Base-by-base conservation (phyloP, 2,888 invertebrate genomes). In the Dynastes tityus region DNA sequence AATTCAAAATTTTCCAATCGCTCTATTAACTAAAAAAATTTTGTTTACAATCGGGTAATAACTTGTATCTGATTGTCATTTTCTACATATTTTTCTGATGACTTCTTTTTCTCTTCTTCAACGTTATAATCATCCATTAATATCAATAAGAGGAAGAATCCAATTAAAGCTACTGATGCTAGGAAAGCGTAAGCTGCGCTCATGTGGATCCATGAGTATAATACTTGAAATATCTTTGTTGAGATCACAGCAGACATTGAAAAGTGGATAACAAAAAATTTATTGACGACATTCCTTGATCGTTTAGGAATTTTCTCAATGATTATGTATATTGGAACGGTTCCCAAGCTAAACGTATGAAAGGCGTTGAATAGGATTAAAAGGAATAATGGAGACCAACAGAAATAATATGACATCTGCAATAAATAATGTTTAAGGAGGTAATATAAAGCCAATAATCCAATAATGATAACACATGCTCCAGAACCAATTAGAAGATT, bases 151-250 rank as follows among this genome's bases (percentile, higher is more conserved):
- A 71, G 29, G 13, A 80, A 8, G 37, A 80, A 78, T 9, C 76
- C 76, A 2, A 61, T 51, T 4, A 79, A 13, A 11, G 79, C 80
- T 2, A 80, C 80, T 13, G 71, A 76, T 1, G 78, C 67, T 9
- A 81, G 76, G 37, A 80, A 80, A 0, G 73, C 71, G 40, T 82
- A 82, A 9, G 80, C 79, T 9, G 76, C 76, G 27, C 78, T 53
- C 82, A 84, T 82, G 53, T 81, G 80, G 73, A 80, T 81, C 1
- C 55, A 16, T 1, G 74, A 79, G 63, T 82, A 84, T 22, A 84
- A 58, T 2, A 83, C 80, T 78, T 84, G 84, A 65, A 84, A 84
- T 9, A 83, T 81, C 67, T 84, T 84, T 37, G 82, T 83, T 8
- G 83, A 82, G 8, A 83, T 80, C 1, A 84, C 83, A 5, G 83